These are phyloP conservation scores for Heliconius melpomene DNA, from an alignment of 1,140 invertebrate species.

Conservation along the genomic window DNA sequence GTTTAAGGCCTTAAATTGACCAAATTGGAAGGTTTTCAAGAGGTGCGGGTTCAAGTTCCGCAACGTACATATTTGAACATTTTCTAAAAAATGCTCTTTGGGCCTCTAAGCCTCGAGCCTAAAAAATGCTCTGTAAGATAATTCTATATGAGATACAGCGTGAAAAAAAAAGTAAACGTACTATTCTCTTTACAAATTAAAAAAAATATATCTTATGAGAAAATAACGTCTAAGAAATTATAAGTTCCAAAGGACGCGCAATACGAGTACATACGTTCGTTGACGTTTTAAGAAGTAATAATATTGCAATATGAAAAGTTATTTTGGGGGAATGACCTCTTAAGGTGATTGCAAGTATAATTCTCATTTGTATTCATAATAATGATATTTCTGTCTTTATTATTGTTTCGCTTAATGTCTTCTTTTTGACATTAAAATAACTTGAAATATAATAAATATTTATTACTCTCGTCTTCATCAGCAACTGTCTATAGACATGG, in stretches of 20 bases:
- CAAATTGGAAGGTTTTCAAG: no score
- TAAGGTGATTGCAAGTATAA: slow-evolving; percentile 4
- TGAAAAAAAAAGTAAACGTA: no score
- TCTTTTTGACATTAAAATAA: background rate
- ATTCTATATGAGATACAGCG: no score
- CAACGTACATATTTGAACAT: no score
- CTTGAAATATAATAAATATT: background rate
- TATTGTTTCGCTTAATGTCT: background rate
- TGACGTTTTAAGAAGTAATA: slow-evolving; percentile 9
- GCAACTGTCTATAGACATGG: no score
- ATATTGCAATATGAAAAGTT: background rate
- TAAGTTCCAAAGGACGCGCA: background rate
- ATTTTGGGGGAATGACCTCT: background rate
- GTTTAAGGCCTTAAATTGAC: no score
- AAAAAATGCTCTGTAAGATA: no score
- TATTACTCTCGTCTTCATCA: background rate
- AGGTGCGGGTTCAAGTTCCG: no score
- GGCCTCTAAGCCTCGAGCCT: no score
- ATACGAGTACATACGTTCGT: background rate
- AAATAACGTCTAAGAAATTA: background rate
- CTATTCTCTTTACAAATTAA: background rate
- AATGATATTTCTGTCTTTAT: background rate
- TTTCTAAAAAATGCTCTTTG: no score
- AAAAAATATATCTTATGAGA: background rate
- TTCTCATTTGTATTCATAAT: slow-evolving; percentile 1